Base-by-base conservation (phyloP, 2,888 invertebrate species). In the Thereva unica region DNA sequence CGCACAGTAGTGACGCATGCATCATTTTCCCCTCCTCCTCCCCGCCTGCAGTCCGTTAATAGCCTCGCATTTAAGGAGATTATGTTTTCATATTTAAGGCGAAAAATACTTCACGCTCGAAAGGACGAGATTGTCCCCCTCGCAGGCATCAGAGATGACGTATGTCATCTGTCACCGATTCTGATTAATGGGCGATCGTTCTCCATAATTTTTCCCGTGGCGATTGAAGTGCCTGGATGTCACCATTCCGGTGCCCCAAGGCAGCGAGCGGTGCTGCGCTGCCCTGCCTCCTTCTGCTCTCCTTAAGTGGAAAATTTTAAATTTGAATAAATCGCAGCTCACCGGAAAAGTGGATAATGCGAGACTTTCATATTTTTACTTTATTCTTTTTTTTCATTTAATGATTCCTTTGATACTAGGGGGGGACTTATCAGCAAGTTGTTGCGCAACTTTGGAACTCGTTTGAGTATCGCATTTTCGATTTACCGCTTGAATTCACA, bases 401-500 rank as follows among this genome's bases (percentile, higher is more conserved):
- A 37, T 49, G 47, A 59, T 47, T 59, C 47, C 59, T 49, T 59
- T 49, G 59, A 59, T 49, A 49, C 59, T 59, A 38, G 12, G 34
- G 59, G 59, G 37, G 59, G 38, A 42, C 49, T 59, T 59, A 47
- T 47, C 59, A 37, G 38, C 47, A 59, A 38, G 9, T 37, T 23
- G 35, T 4, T 38, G 38, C 8, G 8, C 12, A 12, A 47, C 49
- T 59, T 49, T 40, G 10, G 12, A 45, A 64, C 42, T 53, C 53
- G 52, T 64, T 64, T 64, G 64, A 64, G 64, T 42, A 64, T 52
- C 41, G 47, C 38, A 70, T 75, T 77, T 78, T 78, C 78, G 77
- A 78, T 78, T 78, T 77, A 75, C 71, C 73, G 77, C 78, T 76
- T 76, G 78, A 78, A 76, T 73, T 72, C 75, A 74, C 71, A 69